Base-by-base conservation (phyloP, 2,797 vertebrate species). In the Chelon auratus region DNA sequence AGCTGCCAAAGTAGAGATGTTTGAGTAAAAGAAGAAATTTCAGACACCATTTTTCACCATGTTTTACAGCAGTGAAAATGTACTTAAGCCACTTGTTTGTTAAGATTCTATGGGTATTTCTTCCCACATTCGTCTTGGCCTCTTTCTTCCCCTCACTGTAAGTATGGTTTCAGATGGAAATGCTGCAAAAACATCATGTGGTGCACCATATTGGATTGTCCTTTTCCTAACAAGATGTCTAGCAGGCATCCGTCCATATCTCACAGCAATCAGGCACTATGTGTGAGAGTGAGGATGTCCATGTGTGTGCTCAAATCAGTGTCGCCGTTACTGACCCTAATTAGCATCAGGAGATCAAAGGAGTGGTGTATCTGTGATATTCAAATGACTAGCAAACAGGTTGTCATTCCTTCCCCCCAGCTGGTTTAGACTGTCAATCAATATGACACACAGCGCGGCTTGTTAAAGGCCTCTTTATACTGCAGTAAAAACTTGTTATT, bases 291-390 rank as follows among this genome's bases (percentile, higher is more conserved):
- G 58, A 20, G 17, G 50, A 51, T 57, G 30, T 62, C 26, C 52
- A 20, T 54, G 62, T 26, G n/a, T 50, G 54, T 9, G 61, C 26
- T 54, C 43, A 47, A 62, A 50, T 80, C 36, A 48, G 17, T 2
- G 20, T 77, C 11, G 5, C 62, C 42, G 81, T 80, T 48, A 63
- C 75, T 69, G 37, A 87, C 87, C 87, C 79, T 88, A 83, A 93
- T 94, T 91, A 92, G 80, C 81, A 87, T 83, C 40, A 30, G 63
- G 80, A 87, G 90, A 93, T 93, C 89, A 94, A 93, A 93, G 85
- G 54, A 73, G 42, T 20, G n/a, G 54, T 81, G 77, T 65, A 70
- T 78, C 91, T 92, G 83, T 92, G 91, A 93, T 90, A 90, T 93
- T 91, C 82, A 91, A 93, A 93, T 92, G 72, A 83, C 62, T 56